Percentiles rank a stretch among this genome's conserved stretches.
Evolutionary conservation across 2,888 invertebrate genomes (phyloP).

Genomic region (Pyrgus malvae): DNA sequence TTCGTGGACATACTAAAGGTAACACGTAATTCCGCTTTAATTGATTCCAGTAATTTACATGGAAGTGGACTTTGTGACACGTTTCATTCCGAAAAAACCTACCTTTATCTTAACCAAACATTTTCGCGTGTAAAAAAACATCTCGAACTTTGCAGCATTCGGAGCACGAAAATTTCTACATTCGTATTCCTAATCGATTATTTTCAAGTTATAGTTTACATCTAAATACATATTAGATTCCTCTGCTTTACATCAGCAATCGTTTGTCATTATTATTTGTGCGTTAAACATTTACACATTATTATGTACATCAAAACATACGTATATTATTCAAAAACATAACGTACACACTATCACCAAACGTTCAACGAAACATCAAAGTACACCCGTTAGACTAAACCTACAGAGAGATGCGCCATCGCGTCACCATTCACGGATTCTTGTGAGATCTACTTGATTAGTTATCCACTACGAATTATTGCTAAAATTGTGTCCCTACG

Average conservation of each 20-base stretch:
- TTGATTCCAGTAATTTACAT: slow-evolving; percentile 42
- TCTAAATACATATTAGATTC: slow-evolving; percentile 69
- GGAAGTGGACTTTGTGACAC: slow-evolving; percentile 41
- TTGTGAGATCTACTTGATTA: slow-evolving; percentile 52
- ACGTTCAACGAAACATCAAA: slow-evolving; percentile 64
- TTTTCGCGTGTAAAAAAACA: slow-evolving; percentile 8
- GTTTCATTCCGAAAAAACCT: slow-evolving; percentile 12
- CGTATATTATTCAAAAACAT: slow-evolving; percentile 75
- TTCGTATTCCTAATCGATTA: slow-evolving; percentile 65
- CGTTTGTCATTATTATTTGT: slow-evolving; percentile 71
- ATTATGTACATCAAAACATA: slow-evolving; percentile 81
- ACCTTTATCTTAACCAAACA: slow-evolving; percentile 5
- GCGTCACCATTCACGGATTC: slow-evolving; percentile 52
- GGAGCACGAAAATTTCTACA: slow-evolving; percentile 57
- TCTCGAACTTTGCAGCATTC: slow-evolving; percentile 46
- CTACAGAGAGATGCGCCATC: slow-evolving; percentile 70
- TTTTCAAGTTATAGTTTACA: slow-evolving; percentile 65
- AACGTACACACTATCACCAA: slow-evolving; percentile 72
- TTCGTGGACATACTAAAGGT: slow-evolving; percentile 45
- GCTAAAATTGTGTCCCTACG: slow-evolving; percentile 60
- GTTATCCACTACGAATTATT: slow-evolving; percentile 60
- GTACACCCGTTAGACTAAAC: slow-evolving; percentile 57
- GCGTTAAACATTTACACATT: slow-evolving; percentile 81
- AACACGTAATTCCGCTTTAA: slow-evolving; percentile 44
- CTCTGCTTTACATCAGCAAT: slow-evolving; percentile 40